These are phyloP conservation scores for Rhyacophila evoluta DNA, from an alignment of 2,888 invertebrate species.

Conservation along the genomic window DNA sequence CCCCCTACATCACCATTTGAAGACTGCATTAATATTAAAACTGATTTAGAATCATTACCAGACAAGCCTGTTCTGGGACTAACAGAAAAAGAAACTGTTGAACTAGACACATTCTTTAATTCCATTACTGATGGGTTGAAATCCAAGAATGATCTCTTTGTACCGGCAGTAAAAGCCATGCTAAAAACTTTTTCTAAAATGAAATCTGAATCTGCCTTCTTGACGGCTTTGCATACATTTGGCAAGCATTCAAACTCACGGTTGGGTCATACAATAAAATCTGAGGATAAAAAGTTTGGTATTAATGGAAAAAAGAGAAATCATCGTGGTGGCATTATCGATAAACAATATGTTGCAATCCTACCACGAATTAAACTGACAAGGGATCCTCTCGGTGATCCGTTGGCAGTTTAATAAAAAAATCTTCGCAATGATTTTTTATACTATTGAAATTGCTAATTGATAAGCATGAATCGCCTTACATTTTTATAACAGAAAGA, in stretches of 20 bases:
- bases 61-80: conserved; percentile 12
- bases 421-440: background rate
- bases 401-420: conserved; percentile 34
- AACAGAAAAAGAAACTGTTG: conserved; percentile 37
- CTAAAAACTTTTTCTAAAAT: conserved; percentile 42
- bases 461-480: background rate
- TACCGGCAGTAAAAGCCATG: conserved; percentile 46
- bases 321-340: background rate
- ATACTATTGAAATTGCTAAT: background rate
- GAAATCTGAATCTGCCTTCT: conserved; percentile 45
- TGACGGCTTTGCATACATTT: conserved; percentile 42
- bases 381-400: conserved; percentile 23
- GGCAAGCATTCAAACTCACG: conserved; percentile 31
- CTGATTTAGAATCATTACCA: conserved; percentile 26
- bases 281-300: conserved; percentile 27
- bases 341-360: conserved; percentile 6
- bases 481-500: background rate
- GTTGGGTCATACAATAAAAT: conserved; percentile 9
- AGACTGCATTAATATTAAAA: conserved; percentile 28
- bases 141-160: conserved; percentile 43
- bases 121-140: conserved; percentile 46
- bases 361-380: conserved; percentile 16
- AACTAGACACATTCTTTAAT: conserved; percentile 41
- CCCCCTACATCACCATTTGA: conserved; percentile 31
- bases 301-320: background rate